Evolutionary conservation across 2,888 invertebrate genomes (phyloP), one percentile per base, ranked within the genome.

Genomic region (Hetaerina titia): DNA sequence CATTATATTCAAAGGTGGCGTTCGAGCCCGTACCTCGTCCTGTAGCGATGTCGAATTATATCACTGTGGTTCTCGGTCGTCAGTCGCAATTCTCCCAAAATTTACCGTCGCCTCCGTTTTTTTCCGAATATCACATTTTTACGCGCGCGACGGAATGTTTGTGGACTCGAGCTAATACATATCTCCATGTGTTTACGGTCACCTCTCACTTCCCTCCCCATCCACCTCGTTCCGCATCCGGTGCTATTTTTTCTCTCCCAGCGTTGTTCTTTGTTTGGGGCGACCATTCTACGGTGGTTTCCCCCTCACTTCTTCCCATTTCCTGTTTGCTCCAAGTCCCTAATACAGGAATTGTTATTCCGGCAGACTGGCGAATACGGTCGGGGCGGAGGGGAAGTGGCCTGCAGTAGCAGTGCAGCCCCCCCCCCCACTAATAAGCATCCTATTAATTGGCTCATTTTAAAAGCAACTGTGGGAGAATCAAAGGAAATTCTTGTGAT

Each of bases 311-410:
- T 57, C 58, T 56, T n/a, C 5, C 22, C 89, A 89, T 56, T 89
- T 56, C 57, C 57, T 81, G 81, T 81, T 81, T 81, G 31, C 81
- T 31, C 81, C 13, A 45, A 45, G 45, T 2, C 45, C n/a, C 31
- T 81, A 81, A 81, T 81, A 81, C 25, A 81, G 31, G 81, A 81
- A 81, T 81, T 31, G 81, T 31, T 81, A 81, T 81, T 31, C 81
- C 81, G 31, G 81, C 31, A 13, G 0, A 81, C 81, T 81, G 11
- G 8, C 31, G 81, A 31, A 81, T 31, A 31, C 31, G 31, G 81
- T 25, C 13, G 22, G 8, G 45, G 45, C 45, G 45, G 45, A 4
- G 45, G 31, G 81, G 81, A 81, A 81, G 81, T 81, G 81, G 81
- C 1, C 11, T 13, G 0, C 6, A 25, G 81, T 25, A 5, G 4